A percentile compares a stretch with the other conserved stretches of the same genome.
Evolutionary conservation across 2,888 invertebrate species (phyloP).

Genomic region (Gastracanthus pulcherrimus): DNA sequence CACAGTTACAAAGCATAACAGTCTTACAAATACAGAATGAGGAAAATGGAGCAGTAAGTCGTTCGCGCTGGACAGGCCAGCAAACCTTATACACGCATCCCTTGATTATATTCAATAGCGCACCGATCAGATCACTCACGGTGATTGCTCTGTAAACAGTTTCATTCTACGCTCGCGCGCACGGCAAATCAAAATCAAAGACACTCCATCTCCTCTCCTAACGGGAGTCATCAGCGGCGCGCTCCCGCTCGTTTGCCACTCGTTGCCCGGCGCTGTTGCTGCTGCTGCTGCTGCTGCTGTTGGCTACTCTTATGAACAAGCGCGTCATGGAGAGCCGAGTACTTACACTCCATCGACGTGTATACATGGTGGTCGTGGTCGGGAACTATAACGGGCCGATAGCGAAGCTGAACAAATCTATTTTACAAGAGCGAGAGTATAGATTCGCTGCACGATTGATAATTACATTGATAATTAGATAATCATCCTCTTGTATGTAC

Average conservation of each 20-base stretch:
- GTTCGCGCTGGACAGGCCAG: neutral
- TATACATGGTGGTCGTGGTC: neutral
- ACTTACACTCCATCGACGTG: neutral
- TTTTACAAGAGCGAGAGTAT: neutral
- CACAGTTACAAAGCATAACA: neutral
- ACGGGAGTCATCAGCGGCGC: constrained; percentile 54
- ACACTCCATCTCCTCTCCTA: constrained; percentile 41
- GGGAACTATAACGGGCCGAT: neutral
- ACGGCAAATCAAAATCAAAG: constrained; percentile 51
- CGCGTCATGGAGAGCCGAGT: neutral
- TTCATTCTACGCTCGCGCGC: constrained; percentile 37
- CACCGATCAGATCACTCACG: constrained; percentile 46
- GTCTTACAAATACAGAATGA: neutral
- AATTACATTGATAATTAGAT: too few relatives aligned
- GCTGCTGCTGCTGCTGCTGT: neutral
- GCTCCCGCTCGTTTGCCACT: constrained; percentile 32
- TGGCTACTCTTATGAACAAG: neutral
- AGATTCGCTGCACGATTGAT: neutral
- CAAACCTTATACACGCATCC: neutral
- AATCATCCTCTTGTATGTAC: too few relatives aligned
- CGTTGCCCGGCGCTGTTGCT: constrained; percentile 5
- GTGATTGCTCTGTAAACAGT: constrained; percentile 56
- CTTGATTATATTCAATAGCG: constrained; percentile 45
- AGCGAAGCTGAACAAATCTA: neutral
- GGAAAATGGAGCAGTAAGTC: neutral